phyloP scores from a whole-genome alignment of 2,113 vertebrate genomes.

The Podarcis muralis region DNA sequence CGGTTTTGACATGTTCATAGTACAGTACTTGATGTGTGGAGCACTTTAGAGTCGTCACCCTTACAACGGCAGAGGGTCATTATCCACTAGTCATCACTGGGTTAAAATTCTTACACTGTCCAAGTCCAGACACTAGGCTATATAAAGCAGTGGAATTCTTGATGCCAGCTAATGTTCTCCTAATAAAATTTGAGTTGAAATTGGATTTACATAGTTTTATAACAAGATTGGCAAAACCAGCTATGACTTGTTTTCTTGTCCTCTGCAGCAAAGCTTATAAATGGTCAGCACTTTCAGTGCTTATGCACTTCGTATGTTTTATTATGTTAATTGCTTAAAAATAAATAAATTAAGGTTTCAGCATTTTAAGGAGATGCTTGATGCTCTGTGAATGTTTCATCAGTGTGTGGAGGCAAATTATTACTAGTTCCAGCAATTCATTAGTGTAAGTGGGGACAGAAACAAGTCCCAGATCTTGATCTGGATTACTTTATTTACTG shows the following conservation, averaged over 20 bases:
- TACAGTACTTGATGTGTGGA: background rate
- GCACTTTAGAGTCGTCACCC: background rate
- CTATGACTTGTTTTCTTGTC: background rate
- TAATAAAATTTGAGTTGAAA: slow-evolving; percentile 15
- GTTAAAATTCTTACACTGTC: background rate
- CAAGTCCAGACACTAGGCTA: background rate
- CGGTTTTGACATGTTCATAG: background rate
- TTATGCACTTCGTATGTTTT: background rate
- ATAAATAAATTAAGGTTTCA: background rate
- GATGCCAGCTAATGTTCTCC: background rate
- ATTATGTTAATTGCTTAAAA: background rate
- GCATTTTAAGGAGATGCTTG: background rate
- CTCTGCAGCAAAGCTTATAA: background rate
- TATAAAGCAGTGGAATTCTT: background rate
- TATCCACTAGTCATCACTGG: background rate
- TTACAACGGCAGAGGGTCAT: background rate
- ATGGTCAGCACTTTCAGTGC: slow-evolving; percentile 5
- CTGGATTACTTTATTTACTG: background rate
- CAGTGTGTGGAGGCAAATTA: background rate
- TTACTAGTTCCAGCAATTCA: background rate
- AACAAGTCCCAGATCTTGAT: background rate
- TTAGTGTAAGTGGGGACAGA: background rate
- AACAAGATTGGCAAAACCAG: slow-evolving; percentile 14
- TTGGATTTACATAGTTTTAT: slow-evolving; percentile 12
- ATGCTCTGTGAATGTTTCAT: background rate